Percentiles rank a stretch among this genome's conserved stretches.
These are phyloP conservation scores for Hedya salicella DNA, from an alignment of 2,888 invertebrate species.

Conservation along the genomic window DNA sequence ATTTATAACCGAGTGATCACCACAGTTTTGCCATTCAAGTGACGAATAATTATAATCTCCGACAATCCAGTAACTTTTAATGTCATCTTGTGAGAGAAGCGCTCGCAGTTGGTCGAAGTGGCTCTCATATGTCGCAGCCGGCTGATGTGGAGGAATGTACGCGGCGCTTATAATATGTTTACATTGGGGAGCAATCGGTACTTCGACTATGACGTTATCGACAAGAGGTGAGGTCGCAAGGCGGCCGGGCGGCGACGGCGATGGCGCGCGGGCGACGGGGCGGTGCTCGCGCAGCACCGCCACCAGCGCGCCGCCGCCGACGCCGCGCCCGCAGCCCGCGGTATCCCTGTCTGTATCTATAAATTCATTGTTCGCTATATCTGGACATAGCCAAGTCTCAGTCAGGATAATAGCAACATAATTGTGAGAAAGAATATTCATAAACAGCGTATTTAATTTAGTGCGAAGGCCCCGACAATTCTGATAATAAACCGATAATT, in stretches of 20 bases:
- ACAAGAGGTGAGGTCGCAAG: neutral
- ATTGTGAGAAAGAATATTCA: slow-evolving; percentile 15
- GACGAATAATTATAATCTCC: too few species aligned
- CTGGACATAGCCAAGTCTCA: slow-evolving; percentile 20
- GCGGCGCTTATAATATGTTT: neutral
- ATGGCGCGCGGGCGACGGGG: slow-evolving; percentile 5
- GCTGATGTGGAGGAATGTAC: slow-evolving; percentile 8
- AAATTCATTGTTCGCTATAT: slow-evolving; percentile 14
- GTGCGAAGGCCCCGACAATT: slow-evolving; percentile 4
- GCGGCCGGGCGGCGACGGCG: neutral
- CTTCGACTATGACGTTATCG: neutral
- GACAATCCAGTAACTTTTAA: too few species aligned
- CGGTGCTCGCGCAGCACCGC: slow-evolving; percentile 12
- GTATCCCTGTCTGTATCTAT: slow-evolving; percentile 15
- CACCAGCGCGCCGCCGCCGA: slow-evolving; percentile 13
- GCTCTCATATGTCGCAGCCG: too few species aligned
- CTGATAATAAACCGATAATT: neutral
- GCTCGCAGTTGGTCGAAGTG: too few species aligned
- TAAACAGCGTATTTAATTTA: slow-evolving; percentile 13
- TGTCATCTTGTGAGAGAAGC: too few species aligned
- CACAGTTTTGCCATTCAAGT: too few species aligned
- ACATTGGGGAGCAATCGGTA: neutral
- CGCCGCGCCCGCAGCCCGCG: slow-evolving; percentile 20
- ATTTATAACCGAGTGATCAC: neutral
- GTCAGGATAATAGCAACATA: slow-evolving; percentile 12